Evolutionary conservation across 2,797 vertebrate species (phyloP), one percentile per base, ranked within the genome.

Genomic region (Esox masquinongy): DNA sequence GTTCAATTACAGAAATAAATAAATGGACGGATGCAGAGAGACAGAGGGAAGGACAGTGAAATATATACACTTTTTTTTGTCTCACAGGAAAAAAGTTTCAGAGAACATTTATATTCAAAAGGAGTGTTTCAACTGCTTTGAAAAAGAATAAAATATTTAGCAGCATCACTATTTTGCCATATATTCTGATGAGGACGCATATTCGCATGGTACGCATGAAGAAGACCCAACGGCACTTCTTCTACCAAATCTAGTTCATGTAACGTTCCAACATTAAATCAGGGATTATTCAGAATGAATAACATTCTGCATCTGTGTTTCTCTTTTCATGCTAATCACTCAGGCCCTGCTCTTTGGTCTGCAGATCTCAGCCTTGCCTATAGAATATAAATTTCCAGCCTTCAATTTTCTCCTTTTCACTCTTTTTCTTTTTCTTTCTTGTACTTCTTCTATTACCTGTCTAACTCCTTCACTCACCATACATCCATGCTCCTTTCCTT

Each of bases 111-210:
- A 84, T 85, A 81, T 83, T 82, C 76, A 82, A 83, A 43, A 68
- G 67, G 68, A 81, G 75, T 77, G 66, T 83, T 77, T 79, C 67
- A 47, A 50, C 5, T 24, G 29, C 77, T 84, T 70, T 72, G 61
- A 86, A 84, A 82, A 63, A 64, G 76, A 82, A 83, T 85, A 17
- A 87, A 87, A 86, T 81, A 86, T 83, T 80, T 75, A 83, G 75
- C 70, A 39, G 63, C 51, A 4, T 73, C 80, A 22, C 64, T 76
- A 15, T 36, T 56, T 31, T 17, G 31, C 64, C 24, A 31, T 68
- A 19, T 72, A 73, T 82, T 75, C 71, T 76, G 75, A 80, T 76
- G 79, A 82, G 66, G 34, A 74, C 66, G 70, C 68, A 70, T 29
- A 50, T 73, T 82, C 70, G 76, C 39, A 56, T 29, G 0, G 73